These are phyloP conservation scores for Sprattus sprattus DNA, from an alignment of 2,113 vertebrate genomes.

Conservation along the genomic window DNA sequence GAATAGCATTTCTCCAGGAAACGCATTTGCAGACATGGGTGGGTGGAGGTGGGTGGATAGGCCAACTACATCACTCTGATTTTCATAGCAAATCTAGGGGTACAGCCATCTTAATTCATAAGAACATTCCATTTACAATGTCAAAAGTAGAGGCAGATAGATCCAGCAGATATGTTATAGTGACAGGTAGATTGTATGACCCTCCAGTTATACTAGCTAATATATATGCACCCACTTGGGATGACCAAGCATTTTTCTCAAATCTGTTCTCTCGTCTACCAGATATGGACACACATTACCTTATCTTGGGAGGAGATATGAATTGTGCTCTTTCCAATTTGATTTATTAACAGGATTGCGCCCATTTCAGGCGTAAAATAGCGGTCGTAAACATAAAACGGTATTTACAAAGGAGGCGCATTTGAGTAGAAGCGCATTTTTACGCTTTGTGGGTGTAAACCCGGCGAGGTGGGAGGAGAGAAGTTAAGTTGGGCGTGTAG, in stretches of 20 bases:
- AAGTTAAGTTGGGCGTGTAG: too few species aligned
- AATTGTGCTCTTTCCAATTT: too few species aligned
- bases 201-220: conserved; percentile 15
- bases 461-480: too few species aligned
- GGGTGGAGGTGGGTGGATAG: not conserved
- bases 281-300: conserved; percentile 24
- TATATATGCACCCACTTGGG: too few species aligned
- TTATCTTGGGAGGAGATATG: too few species aligned
- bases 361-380: too few species aligned
- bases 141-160: conserved; percentile 27
- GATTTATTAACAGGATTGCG: too few species aligned
- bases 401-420: too few species aligned
- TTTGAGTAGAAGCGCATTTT: too few species aligned
- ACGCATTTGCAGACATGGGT: not conserved
- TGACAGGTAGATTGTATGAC: conserved; percentile 29
- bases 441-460: too few species aligned
- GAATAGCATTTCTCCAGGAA: conserved; percentile 21
- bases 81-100: conserved; percentile 15
- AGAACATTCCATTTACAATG: conserved; percentile 31
- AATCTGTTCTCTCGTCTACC: conserved; percentile 19
- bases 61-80: not conserved
- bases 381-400: too few species aligned
- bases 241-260: too few species aligned
- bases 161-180: conserved; percentile 19
- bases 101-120: not conserved